Base-by-base conservation (phyloP, 2,888 invertebrate species). In the Leptinotarsa tumamoca region DNA sequence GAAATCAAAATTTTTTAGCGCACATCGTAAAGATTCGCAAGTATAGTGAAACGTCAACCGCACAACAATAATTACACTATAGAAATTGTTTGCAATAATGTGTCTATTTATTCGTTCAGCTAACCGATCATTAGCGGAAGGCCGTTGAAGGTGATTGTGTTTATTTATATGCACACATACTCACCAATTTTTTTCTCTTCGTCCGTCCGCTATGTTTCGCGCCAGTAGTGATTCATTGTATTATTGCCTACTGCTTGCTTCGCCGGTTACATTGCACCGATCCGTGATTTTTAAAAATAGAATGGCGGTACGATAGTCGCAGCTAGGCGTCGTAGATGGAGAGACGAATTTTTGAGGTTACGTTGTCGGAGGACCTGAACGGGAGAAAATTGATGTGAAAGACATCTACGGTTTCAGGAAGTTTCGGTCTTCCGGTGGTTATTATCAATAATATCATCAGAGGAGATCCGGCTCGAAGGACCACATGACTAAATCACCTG, bases 81-180 rank as follows among this genome's bases (percentile, higher is more conserved):
- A 58, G 33, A 63, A 63, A 63, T 43, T 33, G n/a, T 15, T n/a
- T 15, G 63, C 63, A 33, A 63, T 63, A 43, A 63, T 63, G 63
- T 63, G 27, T 63, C 56, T 70, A 70, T 70, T 58, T 54, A 58
- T 21, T 58, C 49, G 50, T 15, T 23, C 43, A 2, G 15, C 70
- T 61, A 70, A 61, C 70, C 70, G 27, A 70, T 70, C 23, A 70
- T 68, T 68, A 68, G 18, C 56, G 71, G 76, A 76, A 76, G 76
- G 76, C 76, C 73, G 76, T 76, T 67, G 76, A 76, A 76, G 76
- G 76, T 76, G 73, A 76, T 73, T 76, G 71, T 61, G 73, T 73
- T 76, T 73, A 76, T 76, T 72, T 73, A 73, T 73, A 76, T 73
- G 67, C 76, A 70, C 50, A 61, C 15, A 63, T 71, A 27, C 50